Evolutionary conservation across 2,888 invertebrate species (phyloP), one percentile per base, ranked within the genome.

Genomic region (Melitaea athalia): DNA sequence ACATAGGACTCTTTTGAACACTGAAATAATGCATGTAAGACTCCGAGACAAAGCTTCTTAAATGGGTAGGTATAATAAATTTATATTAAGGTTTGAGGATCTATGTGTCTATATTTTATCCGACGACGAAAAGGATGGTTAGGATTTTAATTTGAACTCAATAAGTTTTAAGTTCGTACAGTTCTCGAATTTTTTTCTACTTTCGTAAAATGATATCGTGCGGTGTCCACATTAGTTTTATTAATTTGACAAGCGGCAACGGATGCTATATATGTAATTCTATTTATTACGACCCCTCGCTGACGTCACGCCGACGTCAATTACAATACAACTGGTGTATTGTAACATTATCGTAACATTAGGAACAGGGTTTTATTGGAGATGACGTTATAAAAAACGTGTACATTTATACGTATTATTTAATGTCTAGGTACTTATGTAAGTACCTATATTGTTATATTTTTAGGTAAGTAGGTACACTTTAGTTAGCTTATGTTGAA

Each of bases 221-320:
- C n/a, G 14, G 47, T 49, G 47, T 14, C n/a, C 14, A n/a, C 3
- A 49, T 49, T 49, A 49, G 14, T n/a, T 49, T 49, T 47, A 47
- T 47, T 12, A 14, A 47, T 47, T 49, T 49, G 6, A 14, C 47
- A 42, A 57, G 11, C 5, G 10, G 7, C 70, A 72, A 73, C 73
- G 73, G 71, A 71, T 63, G 69, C 72, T 75, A 74, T 76, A 74
- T 76, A 72, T 71, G 72, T 76, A 75, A 77, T 77, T 77, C 68
- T 73, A 77, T 77, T 76, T 76, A 76, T 75, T 77, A 75, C 71
- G 73, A 52, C 72, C 73, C 73, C 72, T 38, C n/a, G 60, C 61
- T 45, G 64, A 59, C 70, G 61, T 66, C 70, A 70, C 68, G 59
- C 66, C 59, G 60, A 67, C 69, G 63, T 71, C 71, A 69, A 59